These are phyloP conservation scores for Ceyx cyanopectus DNA, from an alignment of 2,113 vertebrate genomes.

Conservation along the genomic window DNA sequence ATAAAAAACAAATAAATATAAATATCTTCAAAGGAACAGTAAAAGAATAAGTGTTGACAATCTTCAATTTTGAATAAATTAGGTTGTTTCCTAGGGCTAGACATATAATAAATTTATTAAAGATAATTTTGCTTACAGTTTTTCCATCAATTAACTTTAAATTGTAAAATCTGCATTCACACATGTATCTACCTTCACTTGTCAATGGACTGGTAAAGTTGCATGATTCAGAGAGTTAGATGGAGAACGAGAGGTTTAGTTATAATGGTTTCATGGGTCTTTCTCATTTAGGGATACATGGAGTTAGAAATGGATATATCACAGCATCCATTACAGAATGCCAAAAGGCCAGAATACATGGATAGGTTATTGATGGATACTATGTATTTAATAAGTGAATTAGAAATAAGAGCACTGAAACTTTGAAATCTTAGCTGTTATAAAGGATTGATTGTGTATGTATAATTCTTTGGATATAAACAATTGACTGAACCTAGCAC, in stretches of 20 bases:
- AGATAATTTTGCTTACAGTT: neutral
- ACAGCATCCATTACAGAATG: constrained; percentile 24
- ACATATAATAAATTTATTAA: neutral
- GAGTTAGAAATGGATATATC: constrained; percentile 13
- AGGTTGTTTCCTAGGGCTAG: neutral
- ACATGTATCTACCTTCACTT: neutral
- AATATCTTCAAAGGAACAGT: neutral
- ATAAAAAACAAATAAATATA: neutral
- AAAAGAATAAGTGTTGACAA: neutral
- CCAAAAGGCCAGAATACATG: neutral
- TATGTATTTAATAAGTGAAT: neutral
- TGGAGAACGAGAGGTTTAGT: constrained; percentile 46
- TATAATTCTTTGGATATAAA: neutral
- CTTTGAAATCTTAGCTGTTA: neutral
- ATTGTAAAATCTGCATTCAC: neutral
- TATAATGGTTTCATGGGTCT: constrained; percentile 42
- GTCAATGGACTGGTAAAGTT: neutral
- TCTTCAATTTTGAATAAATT: neutral
- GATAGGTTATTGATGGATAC: neutral
- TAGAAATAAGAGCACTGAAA: too few species aligned
- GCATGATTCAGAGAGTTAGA: neutral
- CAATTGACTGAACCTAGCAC: too few species aligned
- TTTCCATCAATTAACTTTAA: neutral
- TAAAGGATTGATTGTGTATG: neutral
- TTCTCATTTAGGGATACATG: constrained; percentile 36